Percentiles rank a stretch among this genome's conserved stretches.
Evolutionary conservation across 2,797 vertebrate species (phyloP).

Genomic region (Xenopus petersii): DNA sequence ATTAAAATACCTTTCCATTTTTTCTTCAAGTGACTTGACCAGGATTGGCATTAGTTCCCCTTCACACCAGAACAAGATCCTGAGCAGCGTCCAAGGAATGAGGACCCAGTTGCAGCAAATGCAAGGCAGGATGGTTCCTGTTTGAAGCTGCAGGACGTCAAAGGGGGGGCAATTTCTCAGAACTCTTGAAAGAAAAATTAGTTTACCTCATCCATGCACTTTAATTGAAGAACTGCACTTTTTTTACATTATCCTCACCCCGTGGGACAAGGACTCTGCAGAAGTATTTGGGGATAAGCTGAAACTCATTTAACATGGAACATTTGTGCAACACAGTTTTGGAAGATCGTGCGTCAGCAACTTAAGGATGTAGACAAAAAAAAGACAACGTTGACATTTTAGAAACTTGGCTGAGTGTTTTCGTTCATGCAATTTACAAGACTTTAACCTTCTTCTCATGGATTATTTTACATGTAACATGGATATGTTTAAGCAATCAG

Average conservation of each 20-base stretch:
- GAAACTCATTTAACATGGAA: constrained; percentile 40
- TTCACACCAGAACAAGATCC: constrained; percentile 91
- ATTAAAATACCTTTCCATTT: constrained; percentile 35
- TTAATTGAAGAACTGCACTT: constrained; percentile 97
- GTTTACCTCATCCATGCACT: constrained; percentile 99
- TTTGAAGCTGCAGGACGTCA: constrained; percentile 75
- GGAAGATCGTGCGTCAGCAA: constrained; percentile 18
- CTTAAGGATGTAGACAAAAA: constrained; percentile 7
- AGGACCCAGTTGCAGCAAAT: constrained; percentile 94
- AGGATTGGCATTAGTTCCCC: constrained; percentile 87
- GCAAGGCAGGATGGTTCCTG: constrained; percentile 94
- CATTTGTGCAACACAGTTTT: constrained; percentile 41
- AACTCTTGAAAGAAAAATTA: constrained; percentile 78
- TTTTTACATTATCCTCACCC: constrained; percentile 81
- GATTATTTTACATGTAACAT: constrained; percentile 36
- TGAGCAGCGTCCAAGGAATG: constrained; percentile 91
- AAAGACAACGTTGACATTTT: constrained; percentile 8
- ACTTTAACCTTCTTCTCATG: constrained; percentile 20
- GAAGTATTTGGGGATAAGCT: constrained; percentile 32
- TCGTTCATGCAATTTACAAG: constrained; percentile 21
- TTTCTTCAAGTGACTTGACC: constrained; percentile 81
- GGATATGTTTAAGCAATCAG: constrained; percentile 29
- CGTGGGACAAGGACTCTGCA: constrained; percentile 65
- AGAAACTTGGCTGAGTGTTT: constrained; percentile 11
- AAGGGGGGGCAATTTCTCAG: constrained; percentile 38